Base-by-base conservation (phyloP, 2,113 vertebrate genomes). In the Hymenochirus boettgeri region DNA sequence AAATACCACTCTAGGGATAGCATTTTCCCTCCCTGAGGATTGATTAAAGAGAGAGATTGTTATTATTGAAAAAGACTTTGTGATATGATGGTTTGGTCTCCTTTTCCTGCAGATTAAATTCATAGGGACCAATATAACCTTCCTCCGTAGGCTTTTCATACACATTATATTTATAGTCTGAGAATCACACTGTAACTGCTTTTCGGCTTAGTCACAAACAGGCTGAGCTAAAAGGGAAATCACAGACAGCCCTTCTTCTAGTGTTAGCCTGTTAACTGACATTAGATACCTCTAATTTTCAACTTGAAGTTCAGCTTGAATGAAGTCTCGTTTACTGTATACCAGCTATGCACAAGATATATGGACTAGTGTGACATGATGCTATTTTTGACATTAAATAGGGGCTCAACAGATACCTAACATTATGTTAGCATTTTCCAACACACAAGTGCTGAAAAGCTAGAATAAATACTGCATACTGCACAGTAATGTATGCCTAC, bases 1-100 rank as follows among this genome's bases (percentile, higher is more conserved):
- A 51, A 70, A 59, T 57, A 74, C 18, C 13, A 29, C 35, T 26
- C 65, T 66, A 59, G 67, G 60, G 62, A 65, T 9, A 13, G 15
- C 10, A 35, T 62, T 21, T 0, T 55, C 45, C 65, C 51, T 21
- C 42, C 3, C 5, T 4, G 60, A 35, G 57, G 57, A 51, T 18
- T 62, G 51, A 62, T 31, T 19, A 61, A 31, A 48, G 58, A 48
- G 26, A 6, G 12, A 2, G 23, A 62, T 65, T 31, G 55, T 63
- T 75, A 65, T 73, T 24, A 62, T 73, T 39, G 18, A 7, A n/a
- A n/a, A 13, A 35, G 33, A 13, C 5, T 22, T 22, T 48, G 1
- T 23, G 18, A 22, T 42, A 4, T 42, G 21, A 48, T 48, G 46
- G 19, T 47, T 47, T 47, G 45, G 45, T 23, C 5, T 48, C 19